Conservation (phyloP, 2,888 invertebrate species). For the Hoplodrina ambigua region DNA sequence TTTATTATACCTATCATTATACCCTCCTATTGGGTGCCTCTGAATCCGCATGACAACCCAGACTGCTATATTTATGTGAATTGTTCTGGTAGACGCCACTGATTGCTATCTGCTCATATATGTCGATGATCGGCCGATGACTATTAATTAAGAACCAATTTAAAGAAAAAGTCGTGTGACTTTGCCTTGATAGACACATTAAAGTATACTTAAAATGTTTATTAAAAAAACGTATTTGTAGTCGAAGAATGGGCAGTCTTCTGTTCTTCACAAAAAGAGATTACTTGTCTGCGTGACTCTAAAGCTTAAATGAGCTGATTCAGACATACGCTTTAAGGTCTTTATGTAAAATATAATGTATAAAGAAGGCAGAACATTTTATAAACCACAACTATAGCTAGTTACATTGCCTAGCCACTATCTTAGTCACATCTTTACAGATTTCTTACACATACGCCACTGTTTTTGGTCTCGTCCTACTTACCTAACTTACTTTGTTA, state of each 20-base stretch:
- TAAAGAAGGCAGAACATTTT: background rate
- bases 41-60: conserved; percentile 36
- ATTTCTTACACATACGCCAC: conserved; percentile 17
- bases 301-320: background rate
- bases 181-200: conserved; percentile 11
- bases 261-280: background rate
- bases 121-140: conserved; percentile 42
- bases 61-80: conserved; percentile 39
- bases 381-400: background rate
- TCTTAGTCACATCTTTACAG: conserved; percentile 33
- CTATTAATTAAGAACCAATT: conserved; percentile 46
- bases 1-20: too few relatives aligned
- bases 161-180: conserved; percentile 11
- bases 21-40: conserved; percentile 36
- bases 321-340: background rate
- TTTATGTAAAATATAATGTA: background rate
- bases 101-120: conserved; percentile 58
- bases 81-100: conserved; percentile 23
- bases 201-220: background rate
- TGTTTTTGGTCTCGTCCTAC: conserved; percentile 38
- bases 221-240: background rate
- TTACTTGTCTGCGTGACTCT: background rate
- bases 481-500: conserved; percentile 50
- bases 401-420: conserved; percentile 3
- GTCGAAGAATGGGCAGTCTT: background rate